Base-by-base conservation (phyloP, 2,888 invertebrate genomes). In the Eulithis testata region DNA sequence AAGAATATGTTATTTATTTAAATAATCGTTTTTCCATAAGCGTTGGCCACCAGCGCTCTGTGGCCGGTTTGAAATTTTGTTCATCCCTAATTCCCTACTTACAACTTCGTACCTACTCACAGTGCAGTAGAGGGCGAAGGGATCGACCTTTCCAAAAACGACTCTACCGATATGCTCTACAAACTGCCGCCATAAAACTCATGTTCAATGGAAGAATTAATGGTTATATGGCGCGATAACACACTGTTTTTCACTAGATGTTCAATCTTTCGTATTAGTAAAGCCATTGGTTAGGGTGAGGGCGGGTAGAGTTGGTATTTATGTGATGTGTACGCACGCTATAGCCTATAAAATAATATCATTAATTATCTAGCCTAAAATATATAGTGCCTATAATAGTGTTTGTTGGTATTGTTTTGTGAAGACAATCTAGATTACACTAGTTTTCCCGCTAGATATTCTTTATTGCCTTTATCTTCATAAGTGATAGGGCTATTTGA, bases 141-240 rank as follows among this genome's bases (percentile, higher is more conserved):
- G 79, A 77, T 57, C 86, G 88, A 89, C 90, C 88, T 91, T 91
- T 90, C 86, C 85, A 85, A 88, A 88, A 79, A 84, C 82, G 78
- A 77, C 81, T 83, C 78, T 79, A 79, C 77, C 78, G 86, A 87
- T 86, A 83, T 83, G 86, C 87, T 86, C 84, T 84, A 89, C 85
- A 87, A 88, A 89, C 81, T 82, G 79, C 78, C 74, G 74, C 77
- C 81, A 81, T 84, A 83, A 83, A 84, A 84, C 74, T 74, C 72
- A 68, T 76, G 78, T 81, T 78, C 77, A 75, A 76, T 75, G 63
- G 63, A 65, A 82, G 79, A 77, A 80, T 77, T 77, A 83, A 76
- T 81, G 78, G 68, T 76, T 73, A 71, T 65, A 65, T 69, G 69
- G 76, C 73, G 78, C 71, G 69, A 73, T 66, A 59, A 59, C 70